Evolutionary conservation across 2,888 invertebrate species (phyloP).

Genomic region (Drosophila affinis): DNA sequence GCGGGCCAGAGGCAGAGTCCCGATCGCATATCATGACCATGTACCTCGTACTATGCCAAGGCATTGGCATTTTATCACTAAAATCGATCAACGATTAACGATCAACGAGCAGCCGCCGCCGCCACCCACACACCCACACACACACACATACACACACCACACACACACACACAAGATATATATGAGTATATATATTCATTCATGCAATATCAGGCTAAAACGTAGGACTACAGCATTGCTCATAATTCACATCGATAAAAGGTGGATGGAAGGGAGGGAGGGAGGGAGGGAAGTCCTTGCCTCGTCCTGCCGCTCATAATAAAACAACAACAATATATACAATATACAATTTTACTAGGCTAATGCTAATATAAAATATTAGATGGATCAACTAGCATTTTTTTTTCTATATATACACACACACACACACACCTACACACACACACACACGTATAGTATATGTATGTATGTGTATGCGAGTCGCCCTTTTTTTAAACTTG

Average conservation of each 20-base stretch:
- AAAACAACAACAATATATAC: slow-evolving; percentile 30
- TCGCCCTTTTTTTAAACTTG: slow-evolving; percentile 57
- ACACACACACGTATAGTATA: slow-evolving; percentile 2
- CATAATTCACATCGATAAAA: slow-evolving; percentile 38
- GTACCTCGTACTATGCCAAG: slow-evolving; percentile 80
- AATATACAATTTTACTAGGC: slow-evolving; percentile 61
- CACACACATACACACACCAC: slow-evolving; percentile 19
- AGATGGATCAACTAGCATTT: slow-evolving; percentile 76
- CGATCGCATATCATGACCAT: slow-evolving; percentile 83
- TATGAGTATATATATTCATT: slow-evolving; percentile 13
- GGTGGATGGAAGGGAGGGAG: not conserved
- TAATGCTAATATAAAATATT: slow-evolving; percentile 75
- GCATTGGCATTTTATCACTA: slow-evolving; percentile 80
- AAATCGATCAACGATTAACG: slow-evolving; percentile 8
- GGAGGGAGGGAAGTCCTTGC: not conserved
- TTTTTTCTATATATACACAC: slow-evolving; percentile 52
- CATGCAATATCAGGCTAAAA: slow-evolving; percentile 35
- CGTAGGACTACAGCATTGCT: slow-evolving; percentile 62
- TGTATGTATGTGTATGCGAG: slow-evolving; percentile 1
- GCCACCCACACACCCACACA: slow-evolving; percentile 19
- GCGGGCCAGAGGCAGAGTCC: slow-evolving; percentile 73
- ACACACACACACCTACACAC: slow-evolving; percentile 14
- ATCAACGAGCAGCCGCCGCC: not conserved
- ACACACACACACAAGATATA: slow-evolving; percentile 1
- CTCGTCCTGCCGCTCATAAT: slow-evolving; percentile 42